Conservation (phyloP, 2,888 invertebrate species). For the Diachrysia chrysitis region DNA sequence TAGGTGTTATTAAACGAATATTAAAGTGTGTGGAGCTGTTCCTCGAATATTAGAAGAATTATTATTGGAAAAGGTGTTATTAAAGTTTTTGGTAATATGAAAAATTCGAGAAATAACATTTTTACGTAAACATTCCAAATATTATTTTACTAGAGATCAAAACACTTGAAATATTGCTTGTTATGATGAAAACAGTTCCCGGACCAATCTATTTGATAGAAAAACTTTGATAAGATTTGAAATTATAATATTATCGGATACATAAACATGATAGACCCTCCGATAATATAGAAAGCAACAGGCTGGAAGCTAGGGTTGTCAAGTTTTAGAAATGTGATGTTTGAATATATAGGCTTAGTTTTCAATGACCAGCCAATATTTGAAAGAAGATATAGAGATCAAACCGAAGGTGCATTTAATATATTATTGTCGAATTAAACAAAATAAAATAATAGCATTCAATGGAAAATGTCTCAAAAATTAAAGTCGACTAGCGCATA, state of each 20-base stretch:
- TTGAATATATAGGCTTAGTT: not conserved
- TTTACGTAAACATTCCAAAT: not conserved
- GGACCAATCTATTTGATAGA: not conserved
- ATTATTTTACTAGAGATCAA: not conserved
- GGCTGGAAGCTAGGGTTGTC: not conserved
- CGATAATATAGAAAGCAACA: constrained; percentile 5
- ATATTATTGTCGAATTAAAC: no score
- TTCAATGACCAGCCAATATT: no score
- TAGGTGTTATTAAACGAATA: no score
- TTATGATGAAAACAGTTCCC: not conserved
- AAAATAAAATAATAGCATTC: not conserved
- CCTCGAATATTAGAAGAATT: not conserved
- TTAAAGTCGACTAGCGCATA: no score
- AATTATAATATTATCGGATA: constrained; percentile 5
- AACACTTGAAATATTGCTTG: not conserved
- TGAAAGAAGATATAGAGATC: no score
- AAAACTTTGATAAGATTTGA: constrained; percentile 6
- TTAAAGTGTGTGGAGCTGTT: no score
- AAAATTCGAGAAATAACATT: not conserved
- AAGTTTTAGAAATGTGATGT: not conserved
- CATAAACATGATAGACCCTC: not conserved
- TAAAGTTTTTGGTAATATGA: not conserved
- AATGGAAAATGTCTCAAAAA: no score
- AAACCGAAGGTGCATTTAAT: no score
- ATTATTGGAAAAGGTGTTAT: not conserved